Base-by-base conservation (phyloP, 2,113 vertebrate species). In the Chlorocebus sabaeus region DNA sequence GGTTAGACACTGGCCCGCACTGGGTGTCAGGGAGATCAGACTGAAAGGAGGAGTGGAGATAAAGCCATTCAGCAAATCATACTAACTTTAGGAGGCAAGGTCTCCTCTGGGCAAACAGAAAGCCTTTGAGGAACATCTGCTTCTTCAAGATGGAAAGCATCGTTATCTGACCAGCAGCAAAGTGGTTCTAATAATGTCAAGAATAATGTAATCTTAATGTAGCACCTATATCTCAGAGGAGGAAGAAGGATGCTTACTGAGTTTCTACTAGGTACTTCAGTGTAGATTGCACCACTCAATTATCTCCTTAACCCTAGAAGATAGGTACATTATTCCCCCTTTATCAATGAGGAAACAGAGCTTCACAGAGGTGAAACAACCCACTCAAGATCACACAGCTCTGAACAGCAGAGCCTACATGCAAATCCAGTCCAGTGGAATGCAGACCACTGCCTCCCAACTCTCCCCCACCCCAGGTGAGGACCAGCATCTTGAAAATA, bases 401-500 rank as follows among this genome's bases (percentile, higher is more conserved):
- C 32, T 16, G 20, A 35, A 35, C 68, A 52, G 43, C 79, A 55
- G 48, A 52, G 55, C 38, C 30, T 4, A 13, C 82, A 20, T 30
- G 68, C 38, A 22, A 35, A 38, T n/a, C 35, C 5, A 23, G 30
- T 17, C 35, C 16, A 17, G 43, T 1, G 10, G 48, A 30, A 45
- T 6, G 50, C n/a, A 4, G 0, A 2, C 20, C 18, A 9, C 9
- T 27, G 32, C 11, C 64, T 13, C 9, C 17, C 8, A 1, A 10
- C 4, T 25, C 27, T 38, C 16, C 23, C 27, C 11, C 11, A 22
- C 0, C 17, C 4, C 6, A 7, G 8, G 5, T 8, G n/a, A 35
- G 48, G 43, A 48, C 68, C 12, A 1, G 1, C 4, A 16, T 22
- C 67, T 48, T 22, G 32, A 70, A 67, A n/a, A 84, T 16, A 55